These are phyloP conservation scores for Turritopsis dohrnii DNA, from an alignment of 30 jellyfish, hydroid and myxozoan genomes.

Conservation along the genomic window DNA sequence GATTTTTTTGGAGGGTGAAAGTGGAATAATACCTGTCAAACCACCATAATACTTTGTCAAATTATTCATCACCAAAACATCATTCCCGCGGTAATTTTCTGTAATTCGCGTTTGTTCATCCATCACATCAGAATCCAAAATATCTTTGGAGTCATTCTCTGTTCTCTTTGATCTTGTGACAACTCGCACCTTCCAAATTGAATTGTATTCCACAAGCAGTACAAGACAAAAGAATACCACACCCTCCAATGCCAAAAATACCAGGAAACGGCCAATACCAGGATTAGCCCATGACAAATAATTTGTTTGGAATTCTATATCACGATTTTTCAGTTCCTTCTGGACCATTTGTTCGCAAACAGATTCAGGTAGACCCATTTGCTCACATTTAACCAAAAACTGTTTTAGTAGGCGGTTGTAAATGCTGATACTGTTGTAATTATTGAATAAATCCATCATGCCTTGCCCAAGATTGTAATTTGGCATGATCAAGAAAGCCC, in stretches of 20 bases:
- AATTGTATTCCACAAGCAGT: slow-evolving; percentile 55
- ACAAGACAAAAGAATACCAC: slow-evolving; percentile 71
- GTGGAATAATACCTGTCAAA: not conserved
- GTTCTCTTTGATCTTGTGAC: not conserved
- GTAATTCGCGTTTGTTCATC: slow-evolving; percentile 51
- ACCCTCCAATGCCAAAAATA: slow-evolving; percentile 76
- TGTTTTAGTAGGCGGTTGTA: slow-evolving; percentile 40
- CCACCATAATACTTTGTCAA: slow-evolving; percentile 59
- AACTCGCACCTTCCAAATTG: slow-evolving; percentile 14
- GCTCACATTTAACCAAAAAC: slow-evolving; percentile 24
- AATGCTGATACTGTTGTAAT: slow-evolving; percentile 49
- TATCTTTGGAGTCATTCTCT: not conserved
- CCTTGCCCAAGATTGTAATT: slow-evolving; percentile 95
- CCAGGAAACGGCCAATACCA: slow-evolving; percentile 81
- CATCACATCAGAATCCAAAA: slow-evolving; percentile 67
- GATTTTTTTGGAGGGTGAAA: no score
- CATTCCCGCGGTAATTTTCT: slow-evolving; percentile 18
- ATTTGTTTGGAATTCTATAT: slow-evolving; percentile 43
- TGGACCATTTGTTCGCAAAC: not conserved
- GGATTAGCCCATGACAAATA: slow-evolving; percentile 90
- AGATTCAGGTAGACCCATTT: not conserved
- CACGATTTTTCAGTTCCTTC: not conserved
- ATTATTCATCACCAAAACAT: slow-evolving; percentile 57
- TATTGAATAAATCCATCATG: slow-evolving; percentile 57
- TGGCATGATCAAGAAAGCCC: slow-evolving; percentile 85